Base-by-base conservation (phyloP, 2,888 invertebrate species). In the Zonitis immaculata region DNA sequence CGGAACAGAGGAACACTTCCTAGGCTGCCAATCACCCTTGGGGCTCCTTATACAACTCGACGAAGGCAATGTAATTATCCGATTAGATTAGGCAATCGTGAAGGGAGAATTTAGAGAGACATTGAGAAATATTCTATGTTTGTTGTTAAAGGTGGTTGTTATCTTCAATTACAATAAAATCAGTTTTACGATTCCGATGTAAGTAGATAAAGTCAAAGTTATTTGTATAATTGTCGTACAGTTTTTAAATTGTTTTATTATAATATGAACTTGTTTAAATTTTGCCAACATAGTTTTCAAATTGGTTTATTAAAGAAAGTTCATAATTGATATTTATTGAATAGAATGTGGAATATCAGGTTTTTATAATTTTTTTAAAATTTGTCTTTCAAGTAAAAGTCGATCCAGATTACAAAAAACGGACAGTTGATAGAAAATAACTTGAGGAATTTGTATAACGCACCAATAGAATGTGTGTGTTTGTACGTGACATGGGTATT, bases 1-100 rank as follows among this genome's bases (percentile, higher is more conserved):
- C 56, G 55, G 56, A 56, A 56, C 55, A 57, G 55, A 47, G 51
- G 57, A 53, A 59, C 59, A 56, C 59, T 59, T 59, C 56, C 56
- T 54, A 60, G 18, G 49, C 56, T 58, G 60, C 58, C 55, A 53
- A 53, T 56, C 56, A 53, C 56, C 54, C 51, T 16, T 48, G 47
- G 56, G 51, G 47, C 42, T 47, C 44, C 52, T 46, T 27, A 30
- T 35, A 12, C 53, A 42, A 43, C 43, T 42, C 47, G 53, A 52
- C 46, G 55, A 52, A 47, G 44, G 48, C 48, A 48, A 44, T 43
- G 52, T 52, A 56, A 56, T 56, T 56, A 56, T 47, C 44, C 52
- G 56, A 56, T 56, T 56, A 56, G 47, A 51, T 54, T 50, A n/a
- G n/a, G n/a, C n/a, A n/a, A n/a, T n/a, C n/a, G n/a, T n/a, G n/a